These are phyloP conservation scores for Sibirionetta formosa DNA, from an alignment of 2,797 vertebrate species.

Conservation along the genomic window DNA sequence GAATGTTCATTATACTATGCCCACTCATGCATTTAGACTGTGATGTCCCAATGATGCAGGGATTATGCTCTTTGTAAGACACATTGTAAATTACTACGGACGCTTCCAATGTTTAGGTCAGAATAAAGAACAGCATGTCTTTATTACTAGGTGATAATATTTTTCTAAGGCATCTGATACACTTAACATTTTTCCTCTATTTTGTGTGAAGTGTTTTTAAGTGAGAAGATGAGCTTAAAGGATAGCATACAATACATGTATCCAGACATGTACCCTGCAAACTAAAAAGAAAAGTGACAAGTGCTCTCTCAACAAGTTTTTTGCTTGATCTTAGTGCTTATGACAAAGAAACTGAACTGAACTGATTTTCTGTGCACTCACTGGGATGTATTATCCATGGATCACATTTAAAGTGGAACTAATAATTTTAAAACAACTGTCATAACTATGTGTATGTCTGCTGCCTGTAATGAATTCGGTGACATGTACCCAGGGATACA, in stretches of 20 bases:
- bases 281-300: not conserved
- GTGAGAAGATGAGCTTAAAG: not conserved
- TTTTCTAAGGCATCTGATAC: not conserved
- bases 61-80: not conserved
- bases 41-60: rapidly evolving
- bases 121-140: not conserved
- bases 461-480: not conserved
- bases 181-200: not conserved
- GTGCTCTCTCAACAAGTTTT: not conserved
- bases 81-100: not conserved
- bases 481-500: not conserved
- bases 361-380: not conserved
- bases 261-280: not conserved
- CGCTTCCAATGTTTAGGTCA: not conserved
- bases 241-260: rapidly evolving
- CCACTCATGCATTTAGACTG: not conserved
- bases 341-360: not conserved
- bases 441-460: not conserved
- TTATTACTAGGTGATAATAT: not conserved
- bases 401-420: conserved; percentile 39
- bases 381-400: not conserved
- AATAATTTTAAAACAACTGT: conserved; percentile 31
- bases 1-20: not conserved
- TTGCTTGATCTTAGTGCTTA: not conserved
- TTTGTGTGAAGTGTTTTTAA: not conserved